Conservation (phyloP, 2,888 invertebrate genomes). For the Octonoba sinensis region DNA sequence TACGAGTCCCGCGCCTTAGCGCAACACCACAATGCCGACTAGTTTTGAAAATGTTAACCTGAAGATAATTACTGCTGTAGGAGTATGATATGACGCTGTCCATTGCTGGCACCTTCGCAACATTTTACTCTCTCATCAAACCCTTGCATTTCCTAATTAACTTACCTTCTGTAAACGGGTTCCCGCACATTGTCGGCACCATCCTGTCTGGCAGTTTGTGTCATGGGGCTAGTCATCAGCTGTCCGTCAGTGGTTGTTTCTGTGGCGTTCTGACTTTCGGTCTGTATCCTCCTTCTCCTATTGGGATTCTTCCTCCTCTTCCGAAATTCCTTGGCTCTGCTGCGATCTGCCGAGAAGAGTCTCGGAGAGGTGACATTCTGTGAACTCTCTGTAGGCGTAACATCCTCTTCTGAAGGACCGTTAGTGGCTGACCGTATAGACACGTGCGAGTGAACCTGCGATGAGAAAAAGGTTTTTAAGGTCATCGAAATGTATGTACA, state of each 20-base stretch:
- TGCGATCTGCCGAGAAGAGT: constrained; percentile 38
- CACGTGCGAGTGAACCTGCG: constrained; percentile 26
- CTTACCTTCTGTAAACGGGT: constrained; percentile 10
- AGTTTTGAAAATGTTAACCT: no score
- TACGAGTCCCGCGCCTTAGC: no score
- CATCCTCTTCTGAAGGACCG: constrained; percentile 4
- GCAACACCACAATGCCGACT: no score
- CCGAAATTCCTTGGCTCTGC: constrained; percentile 41
- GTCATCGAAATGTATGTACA: not conserved
- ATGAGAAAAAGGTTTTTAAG: not conserved
- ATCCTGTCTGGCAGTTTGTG: constrained; percentile 3
- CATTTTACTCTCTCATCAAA: no score
- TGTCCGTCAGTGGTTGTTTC: not conserved
- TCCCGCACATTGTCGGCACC: not conserved
- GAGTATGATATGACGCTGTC: no score
- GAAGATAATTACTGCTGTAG: no score
- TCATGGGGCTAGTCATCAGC: not conserved
- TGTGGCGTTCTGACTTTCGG: not conserved
- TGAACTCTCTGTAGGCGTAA: not conserved
- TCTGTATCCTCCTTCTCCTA: constrained; percentile 16
- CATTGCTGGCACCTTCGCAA: no score
- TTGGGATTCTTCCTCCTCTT: constrained; percentile 32
- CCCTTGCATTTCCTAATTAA: not conserved
- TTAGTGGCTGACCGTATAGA: constrained; percentile 30
- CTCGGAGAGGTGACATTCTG: constrained; percentile 12